phyloP scores from a whole-genome alignment of 2,888 invertebrate species.

The Phrixothrix hirtus region DNA sequence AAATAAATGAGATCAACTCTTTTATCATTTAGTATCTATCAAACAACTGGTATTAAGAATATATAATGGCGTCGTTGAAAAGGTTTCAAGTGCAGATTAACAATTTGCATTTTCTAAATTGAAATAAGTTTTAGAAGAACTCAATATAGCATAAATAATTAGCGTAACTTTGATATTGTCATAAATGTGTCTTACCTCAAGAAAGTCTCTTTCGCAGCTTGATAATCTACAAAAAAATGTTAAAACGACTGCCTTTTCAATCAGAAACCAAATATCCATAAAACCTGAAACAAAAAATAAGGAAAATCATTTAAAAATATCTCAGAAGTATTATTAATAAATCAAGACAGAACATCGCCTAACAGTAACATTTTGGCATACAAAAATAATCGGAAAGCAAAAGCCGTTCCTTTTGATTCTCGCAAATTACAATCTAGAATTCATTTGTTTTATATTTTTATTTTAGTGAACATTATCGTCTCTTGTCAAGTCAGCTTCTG shows the following conservation, averaged over 20 bases:
- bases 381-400: constrained; percentile 20
- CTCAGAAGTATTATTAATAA: too few relatives aligned
- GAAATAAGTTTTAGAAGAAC: too few relatives aligned
- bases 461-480: constrained; percentile 28
- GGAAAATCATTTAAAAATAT: too few relatives aligned
- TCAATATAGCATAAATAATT: too few relatives aligned
- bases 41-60: too few relatives aligned
- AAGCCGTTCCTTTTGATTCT: constrained; percentile 16
- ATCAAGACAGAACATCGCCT: too few relatives aligned
- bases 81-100: too few relatives aligned
- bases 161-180: too few relatives aligned
- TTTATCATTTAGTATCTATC: too few relatives aligned
- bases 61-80: too few relatives aligned
- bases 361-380: constrained; percentile 14
- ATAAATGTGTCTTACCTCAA: constrained; percentile 48
- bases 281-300: constrained; percentile 44
- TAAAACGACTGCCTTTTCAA: constrained; percentile 42
- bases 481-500: constrained; percentile 26
- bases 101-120: too few relatives aligned
- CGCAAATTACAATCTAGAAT: constrained; percentile 24
- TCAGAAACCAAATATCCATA: constrained; percentile 47
- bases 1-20: too few relatives aligned
- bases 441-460: constrained; percentile 28
- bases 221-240: constrained; percentile 42
- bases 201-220: constrained; percentile 42